A percentile compares a stretch with the other conserved stretches of the same genome.
These are phyloP conservation scores for Pyrgilauda ruficollis DNA, from an alignment of 2,113 vertebrate genomes.

Conservation along the genomic window DNA sequence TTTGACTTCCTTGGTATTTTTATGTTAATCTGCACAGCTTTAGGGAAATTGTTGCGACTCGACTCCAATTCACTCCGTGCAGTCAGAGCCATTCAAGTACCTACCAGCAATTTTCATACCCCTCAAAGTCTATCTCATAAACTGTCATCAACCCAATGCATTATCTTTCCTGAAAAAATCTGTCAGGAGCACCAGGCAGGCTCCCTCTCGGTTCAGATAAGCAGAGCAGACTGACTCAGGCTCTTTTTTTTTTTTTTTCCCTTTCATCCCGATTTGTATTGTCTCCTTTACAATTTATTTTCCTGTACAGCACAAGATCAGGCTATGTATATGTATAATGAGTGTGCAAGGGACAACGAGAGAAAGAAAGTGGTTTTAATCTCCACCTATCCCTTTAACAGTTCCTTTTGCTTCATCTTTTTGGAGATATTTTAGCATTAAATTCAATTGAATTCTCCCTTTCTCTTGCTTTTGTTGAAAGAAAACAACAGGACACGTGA, in stretches of 20 bases:
- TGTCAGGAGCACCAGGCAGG: neutral
- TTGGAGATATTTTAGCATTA: neutral
- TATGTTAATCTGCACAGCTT: conserved; percentile 39
- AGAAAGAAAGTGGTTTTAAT: neutral
- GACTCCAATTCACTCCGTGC: neutral
- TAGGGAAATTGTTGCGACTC: conserved; percentile 21
- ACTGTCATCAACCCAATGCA: neutral
- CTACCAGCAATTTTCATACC: conserved; percentile 12
- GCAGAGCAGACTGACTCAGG: neutral
- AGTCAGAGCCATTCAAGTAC: conserved; percentile 17
- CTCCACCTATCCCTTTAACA: neutral
- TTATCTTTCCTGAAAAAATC: neutral
- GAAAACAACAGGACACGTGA: neutral
- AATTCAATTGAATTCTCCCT: neutral
- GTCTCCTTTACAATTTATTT: neutral
- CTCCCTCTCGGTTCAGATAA: neutral
- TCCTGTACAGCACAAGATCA: neutral
- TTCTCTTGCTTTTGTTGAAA: neutral
- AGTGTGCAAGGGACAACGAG: neutral
- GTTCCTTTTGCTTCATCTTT: neutral
- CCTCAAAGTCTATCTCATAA: neutral
- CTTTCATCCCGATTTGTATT: neutral
- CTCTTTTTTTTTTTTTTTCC: neutral
- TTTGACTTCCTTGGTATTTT: conserved; percentile 22
- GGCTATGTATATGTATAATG: neutral